Base-by-base conservation (phyloP, 2,113 vertebrate genomes). In the Erpornis zantholeuca region DNA sequence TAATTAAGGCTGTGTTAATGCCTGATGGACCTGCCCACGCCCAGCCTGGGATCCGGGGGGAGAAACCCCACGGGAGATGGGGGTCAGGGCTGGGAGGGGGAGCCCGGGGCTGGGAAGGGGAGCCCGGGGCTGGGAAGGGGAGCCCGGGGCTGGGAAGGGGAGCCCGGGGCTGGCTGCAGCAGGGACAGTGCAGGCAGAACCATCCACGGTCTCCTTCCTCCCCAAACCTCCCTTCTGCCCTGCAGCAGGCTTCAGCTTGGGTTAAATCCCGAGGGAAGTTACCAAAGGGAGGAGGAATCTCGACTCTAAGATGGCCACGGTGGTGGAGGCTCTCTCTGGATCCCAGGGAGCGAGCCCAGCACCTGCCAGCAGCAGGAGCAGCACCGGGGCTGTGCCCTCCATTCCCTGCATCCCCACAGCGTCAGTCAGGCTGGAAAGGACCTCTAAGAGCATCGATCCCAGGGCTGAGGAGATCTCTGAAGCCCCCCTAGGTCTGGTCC, bases 11-110 rank as follows among this genome's bases (percentile, higher is more conserved):
- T 6, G 4, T 10, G 29, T 1, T 9, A 54, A 49, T 54, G 7
- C 44, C n/a, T 25, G 56, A 13, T 5, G 45, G 20, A 20, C 17
- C 75, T 63, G 47, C 18, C 28, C 20, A 7, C 3, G 0, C 8
- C 5, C 40, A 23, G 38, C 31, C 47, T 4, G 10, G 12, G 7
- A 8, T 4, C 7, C 0, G 4, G 0, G 2, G 2, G 19, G 31
- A 15, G 42, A 33, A 53, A 24, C 22, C 38, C 36, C 49, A 1
- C 2, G 11, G 49, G 73, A 16, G 20, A 3, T 7, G 2, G 2
- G 15, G 54, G 17, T 12, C 36, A 3, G 13, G 20, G 53, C 36
- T 27, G 13, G 50, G 27, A 60, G n/a, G 14, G 45, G 40, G 40
- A 42, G 40, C 40, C 40, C 40, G 25, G 63, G 14, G 20, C 80